A percentile compares a stretch with the other conserved stretches of the same genome.
phyloP scores from a whole-genome alignment of 2,113 vertebrate species.

The Psettodes erumei region DNA sequence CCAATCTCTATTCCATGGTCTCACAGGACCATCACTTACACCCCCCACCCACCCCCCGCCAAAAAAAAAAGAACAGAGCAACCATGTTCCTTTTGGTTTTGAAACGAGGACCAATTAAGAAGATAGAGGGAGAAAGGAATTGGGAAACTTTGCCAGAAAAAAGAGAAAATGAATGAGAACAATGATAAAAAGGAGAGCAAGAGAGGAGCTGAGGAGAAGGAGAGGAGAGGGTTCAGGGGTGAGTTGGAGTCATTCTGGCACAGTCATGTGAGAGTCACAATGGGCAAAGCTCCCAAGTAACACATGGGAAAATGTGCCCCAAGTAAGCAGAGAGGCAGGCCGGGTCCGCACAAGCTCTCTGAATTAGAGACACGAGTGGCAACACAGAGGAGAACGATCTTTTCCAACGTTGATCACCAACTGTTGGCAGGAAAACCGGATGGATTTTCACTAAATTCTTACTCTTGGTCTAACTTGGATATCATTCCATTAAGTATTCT shows the following conservation, averaged over 20 bases:
- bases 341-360: constrained; percentile 2
- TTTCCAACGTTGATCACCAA: too few species aligned
- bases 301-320: constrained; percentile 42
- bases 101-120: neutral
- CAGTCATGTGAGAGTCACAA: constrained; percentile 81
- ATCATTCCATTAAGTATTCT: too few species aligned
- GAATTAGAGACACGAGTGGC: neutral
- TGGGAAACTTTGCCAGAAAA: constrained; percentile 1
- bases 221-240: constrained; percentile 16
- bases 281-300: constrained; percentile 35
- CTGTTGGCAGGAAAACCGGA: too few species aligned
- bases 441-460: too few species aligned
- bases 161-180: neutral
- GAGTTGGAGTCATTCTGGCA: constrained; percentile 54
- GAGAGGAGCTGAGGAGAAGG: neutral
- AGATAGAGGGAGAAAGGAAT: neutral
- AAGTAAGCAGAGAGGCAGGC: constrained; percentile 12
- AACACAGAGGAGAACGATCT: neutral
- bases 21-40: too few species aligned
- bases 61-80: too few species aligned
- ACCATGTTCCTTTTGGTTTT: too few species aligned
- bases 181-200: neutral
- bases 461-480: too few species aligned
- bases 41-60: too few species aligned
- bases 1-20: neutral